Conservation (phyloP, 2,797 vertebrate genomes). For the Tapera naevia region DNA sequence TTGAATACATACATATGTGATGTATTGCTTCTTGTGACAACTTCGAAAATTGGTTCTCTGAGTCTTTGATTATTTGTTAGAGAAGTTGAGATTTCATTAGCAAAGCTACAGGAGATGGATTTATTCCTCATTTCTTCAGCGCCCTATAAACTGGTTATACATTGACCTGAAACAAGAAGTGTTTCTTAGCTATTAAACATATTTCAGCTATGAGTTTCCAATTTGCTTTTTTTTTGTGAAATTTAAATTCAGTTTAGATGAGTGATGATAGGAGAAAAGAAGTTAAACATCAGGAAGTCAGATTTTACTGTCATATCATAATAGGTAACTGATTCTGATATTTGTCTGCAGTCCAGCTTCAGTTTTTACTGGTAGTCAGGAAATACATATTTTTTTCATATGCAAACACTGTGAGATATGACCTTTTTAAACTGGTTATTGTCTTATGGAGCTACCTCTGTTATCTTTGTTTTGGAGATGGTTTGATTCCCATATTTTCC, state of each 20-base stretch:
- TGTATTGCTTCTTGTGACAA: background rate
- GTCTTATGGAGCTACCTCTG: background rate
- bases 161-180: background rate
- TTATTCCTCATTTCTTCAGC: background rate
- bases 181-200: background rate
- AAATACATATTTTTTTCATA: accelerated
- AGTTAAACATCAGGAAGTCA: background rate
- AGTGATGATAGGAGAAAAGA: background rate
- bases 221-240: background rate
- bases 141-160: background rate
- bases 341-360: background rate
- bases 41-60: background rate
- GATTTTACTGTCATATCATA: background rate
- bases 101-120: background rate
- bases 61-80: background rate
- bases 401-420: background rate
- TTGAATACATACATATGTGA: background rate
- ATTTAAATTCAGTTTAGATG: background rate
- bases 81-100: background rate
- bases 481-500: background rate
- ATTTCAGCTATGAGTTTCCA: background rate
- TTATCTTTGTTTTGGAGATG: background rate
- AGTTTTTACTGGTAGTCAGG: background rate
- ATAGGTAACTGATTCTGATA: background rate
- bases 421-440: background rate